phyloP scores from a whole-genome alignment of 2,797 vertebrate genomes.

The Acanthis flammea region DNA sequence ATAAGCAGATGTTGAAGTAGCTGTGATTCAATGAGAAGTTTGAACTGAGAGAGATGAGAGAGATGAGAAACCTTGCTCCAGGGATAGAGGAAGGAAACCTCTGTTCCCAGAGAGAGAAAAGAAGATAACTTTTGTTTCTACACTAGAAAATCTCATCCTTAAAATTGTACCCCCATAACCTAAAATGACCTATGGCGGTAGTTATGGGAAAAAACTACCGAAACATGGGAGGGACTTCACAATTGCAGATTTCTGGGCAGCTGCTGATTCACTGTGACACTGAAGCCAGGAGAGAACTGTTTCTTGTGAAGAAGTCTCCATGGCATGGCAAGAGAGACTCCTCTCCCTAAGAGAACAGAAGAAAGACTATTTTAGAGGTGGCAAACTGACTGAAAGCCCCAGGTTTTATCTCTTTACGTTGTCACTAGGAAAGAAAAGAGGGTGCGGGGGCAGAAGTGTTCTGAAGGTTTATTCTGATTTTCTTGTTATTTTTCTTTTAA shows the following conservation, averaged over 20 bases:
- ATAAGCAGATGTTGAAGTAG: background rate
- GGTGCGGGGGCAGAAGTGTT: background rate
- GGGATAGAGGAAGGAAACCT: background rate
- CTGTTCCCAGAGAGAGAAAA: background rate
- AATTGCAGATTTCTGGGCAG: fast-evolving
- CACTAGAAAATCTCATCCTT: background rate
- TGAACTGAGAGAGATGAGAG: background rate
- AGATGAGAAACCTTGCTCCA: background rate
- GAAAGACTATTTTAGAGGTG: background rate
- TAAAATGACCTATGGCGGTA: background rate
- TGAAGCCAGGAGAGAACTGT: background rate
- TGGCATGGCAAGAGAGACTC: background rate
- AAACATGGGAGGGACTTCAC: background rate
- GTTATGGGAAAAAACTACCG: background rate
- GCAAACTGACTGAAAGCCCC: background rate
- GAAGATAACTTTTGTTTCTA: background rate
- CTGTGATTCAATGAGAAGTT: background rate
- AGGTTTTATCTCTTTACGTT: background rate
- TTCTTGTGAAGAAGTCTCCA: background rate
- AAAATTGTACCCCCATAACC: background rate
- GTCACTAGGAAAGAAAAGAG: background rate
- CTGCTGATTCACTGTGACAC: background rate
- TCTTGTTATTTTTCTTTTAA: background rate
- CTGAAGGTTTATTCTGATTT: background rate
- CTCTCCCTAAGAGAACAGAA: background rate